A percentile compares a stretch with the other conserved stretches of the same genome.
Conservation (phyloP, 1,140 invertebrate species). For the Pentalonia nigronervosa region DNA sequence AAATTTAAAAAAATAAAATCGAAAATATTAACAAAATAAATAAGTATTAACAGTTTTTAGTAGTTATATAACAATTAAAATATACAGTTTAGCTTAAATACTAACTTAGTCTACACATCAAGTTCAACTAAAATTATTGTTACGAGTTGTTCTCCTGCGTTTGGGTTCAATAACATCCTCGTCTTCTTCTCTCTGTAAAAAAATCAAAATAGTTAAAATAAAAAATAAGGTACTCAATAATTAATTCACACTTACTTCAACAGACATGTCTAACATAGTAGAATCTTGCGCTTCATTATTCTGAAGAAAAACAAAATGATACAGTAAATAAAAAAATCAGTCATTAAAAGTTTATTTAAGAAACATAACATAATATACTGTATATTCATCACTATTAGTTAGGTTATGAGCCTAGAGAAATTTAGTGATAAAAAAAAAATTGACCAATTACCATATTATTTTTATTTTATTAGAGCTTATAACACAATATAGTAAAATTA, state of each 20-base stretch:
- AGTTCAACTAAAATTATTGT: constrained; percentile 54
- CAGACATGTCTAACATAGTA: constrained; percentile 50
- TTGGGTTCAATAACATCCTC: constrained; percentile 41
- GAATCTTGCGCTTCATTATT: constrained; percentile 44
- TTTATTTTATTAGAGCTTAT: too few relatives aligned
- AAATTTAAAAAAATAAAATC: constrained; percentile 47
- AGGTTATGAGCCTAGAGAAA: too few relatives aligned
- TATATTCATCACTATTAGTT: neutral
- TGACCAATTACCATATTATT: too few relatives aligned
- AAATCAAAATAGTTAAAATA: neutral
- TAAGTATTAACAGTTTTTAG: constrained; percentile 56
- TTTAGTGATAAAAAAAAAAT: too few relatives aligned
- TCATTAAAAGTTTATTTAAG: neutral
- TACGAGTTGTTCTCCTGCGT: constrained; percentile 43
- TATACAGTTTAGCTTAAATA: neutral
- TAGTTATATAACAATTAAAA: constrained; percentile 53
- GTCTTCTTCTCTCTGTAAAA: constrained; percentile 53
- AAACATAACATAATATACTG: neutral
- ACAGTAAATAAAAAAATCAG: neutral
- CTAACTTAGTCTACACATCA: neutral
- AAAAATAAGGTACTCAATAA: neutral
- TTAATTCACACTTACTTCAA: constrained; percentile 26
- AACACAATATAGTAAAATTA: too few relatives aligned
- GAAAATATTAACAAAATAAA: constrained; percentile 57
- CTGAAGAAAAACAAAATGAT: neutral